Conservation (phyloP, 2,113 vertebrate genomes). For the Pedetes capensis region DNA sequence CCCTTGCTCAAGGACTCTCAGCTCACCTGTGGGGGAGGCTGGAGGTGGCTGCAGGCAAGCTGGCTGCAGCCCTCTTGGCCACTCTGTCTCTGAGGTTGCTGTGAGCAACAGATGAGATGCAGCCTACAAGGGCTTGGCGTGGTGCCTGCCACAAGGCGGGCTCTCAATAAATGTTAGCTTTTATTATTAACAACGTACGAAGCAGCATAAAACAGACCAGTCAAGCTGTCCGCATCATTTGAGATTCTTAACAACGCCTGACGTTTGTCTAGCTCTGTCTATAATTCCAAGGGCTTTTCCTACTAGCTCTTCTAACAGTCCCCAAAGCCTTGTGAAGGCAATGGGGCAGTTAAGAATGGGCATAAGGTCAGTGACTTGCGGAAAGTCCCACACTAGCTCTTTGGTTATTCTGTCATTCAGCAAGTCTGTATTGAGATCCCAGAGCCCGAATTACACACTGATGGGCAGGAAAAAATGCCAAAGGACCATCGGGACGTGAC, state of each 20-base stretch:
- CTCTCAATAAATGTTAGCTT: slow-evolving; percentile 50
- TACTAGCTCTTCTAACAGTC: neutral
- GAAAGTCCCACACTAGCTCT: neutral
- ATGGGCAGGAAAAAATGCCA: neutral
- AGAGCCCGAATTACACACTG: neutral
- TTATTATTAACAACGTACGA: slow-evolving; percentile 59
- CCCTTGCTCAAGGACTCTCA: neutral
- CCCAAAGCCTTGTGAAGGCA: neutral
- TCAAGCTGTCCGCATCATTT: neutral
- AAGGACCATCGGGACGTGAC: neutral
- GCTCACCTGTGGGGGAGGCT: neutral
- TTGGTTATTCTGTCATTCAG: neutral
- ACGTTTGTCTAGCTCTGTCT: neutral
- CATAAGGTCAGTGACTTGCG: neutral
- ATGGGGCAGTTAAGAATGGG: neutral
- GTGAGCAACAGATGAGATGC: neutral
- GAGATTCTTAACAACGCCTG: slow-evolving; percentile 46
- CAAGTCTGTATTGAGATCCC: neutral
- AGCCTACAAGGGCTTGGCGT: neutral
- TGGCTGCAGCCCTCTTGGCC: neutral
- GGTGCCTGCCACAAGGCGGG: neutral
- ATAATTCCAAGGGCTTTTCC: neutral
- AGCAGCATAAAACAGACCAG: neutral
- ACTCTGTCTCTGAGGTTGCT: neutral
- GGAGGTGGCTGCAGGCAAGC: neutral